A percentile compares a stretch with the other conserved stretches of the same genome.
These are phyloP conservation scores for Scaptomyza flava DNA, from an alignment of 2,888 invertebrate genomes.

Conservation along the genomic window DNA sequence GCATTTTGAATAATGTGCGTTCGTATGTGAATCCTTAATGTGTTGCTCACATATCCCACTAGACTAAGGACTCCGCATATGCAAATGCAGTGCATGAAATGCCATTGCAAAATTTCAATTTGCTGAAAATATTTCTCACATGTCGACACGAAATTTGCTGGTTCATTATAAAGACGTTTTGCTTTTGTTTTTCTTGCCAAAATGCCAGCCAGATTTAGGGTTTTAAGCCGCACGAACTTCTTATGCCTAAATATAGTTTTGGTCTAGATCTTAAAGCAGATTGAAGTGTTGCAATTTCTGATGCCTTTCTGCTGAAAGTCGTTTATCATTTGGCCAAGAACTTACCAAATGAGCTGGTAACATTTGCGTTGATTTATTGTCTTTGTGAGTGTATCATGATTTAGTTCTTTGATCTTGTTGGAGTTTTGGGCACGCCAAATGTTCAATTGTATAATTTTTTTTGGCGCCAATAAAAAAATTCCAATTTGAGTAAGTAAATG, in stretches of 20 bases:
- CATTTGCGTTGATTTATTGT: conserved; percentile 79
- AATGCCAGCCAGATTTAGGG: conserved; percentile 23
- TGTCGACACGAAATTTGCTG: conserved; percentile 44
- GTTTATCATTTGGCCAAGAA: conserved; percentile 58
- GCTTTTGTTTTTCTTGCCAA: conserved; percentile 21
- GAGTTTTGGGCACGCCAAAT: conserved; percentile 53
- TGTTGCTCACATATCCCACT: neutral
- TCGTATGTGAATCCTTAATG: conserved; percentile 6
- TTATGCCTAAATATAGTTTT: neutral
- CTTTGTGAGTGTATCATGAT: conserved; percentile 60
- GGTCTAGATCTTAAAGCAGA: conserved; percentile 47
- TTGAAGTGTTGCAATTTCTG: conserved; percentile 57
- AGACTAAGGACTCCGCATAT: neutral
- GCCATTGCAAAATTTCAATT: conserved; percentile 35
- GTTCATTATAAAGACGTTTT: conserved; percentile 62
- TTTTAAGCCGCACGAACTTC: conserved; percentile 2
- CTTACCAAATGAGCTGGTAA: conserved; percentile 19
- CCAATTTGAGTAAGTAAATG: conserved; percentile 14
- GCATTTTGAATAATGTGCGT: conserved; percentile 21
- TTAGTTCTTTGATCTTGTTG: conserved; percentile 32
- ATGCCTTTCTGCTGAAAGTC: conserved; percentile 40
- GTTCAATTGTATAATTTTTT: conserved; percentile 68
- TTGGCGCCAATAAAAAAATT: conserved; percentile 13
- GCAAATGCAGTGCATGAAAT: conserved; percentile 21
- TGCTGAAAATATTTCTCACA: conserved; percentile 35